Percentiles rank a stretch among this genome's conserved stretches.
Conservation (phyloP, 1,140 invertebrate species). For the Rhyacophila brunnea region DNA sequence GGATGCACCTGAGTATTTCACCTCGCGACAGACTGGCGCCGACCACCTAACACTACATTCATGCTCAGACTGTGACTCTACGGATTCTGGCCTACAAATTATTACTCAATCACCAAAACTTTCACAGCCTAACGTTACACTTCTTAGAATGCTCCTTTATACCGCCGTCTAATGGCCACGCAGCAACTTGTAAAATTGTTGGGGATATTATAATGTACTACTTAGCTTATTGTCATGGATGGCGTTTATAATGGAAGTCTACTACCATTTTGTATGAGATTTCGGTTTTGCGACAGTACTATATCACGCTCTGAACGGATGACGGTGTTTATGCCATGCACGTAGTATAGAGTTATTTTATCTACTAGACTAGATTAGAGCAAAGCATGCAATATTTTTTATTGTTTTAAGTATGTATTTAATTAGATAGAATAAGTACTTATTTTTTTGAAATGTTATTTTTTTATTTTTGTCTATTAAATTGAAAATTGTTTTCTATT, state of each 20-base stretch:
- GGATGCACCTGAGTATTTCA: conserved; percentile 58
- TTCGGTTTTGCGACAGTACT: neutral
- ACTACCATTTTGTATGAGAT: neutral
- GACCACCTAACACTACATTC: conserved; percentile 40
- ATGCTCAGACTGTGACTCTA: conserved; percentile 23
- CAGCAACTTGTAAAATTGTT: neutral
- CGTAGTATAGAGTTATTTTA: neutral
- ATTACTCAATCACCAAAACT: neutral
- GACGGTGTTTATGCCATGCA: neutral
- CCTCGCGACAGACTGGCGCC: conserved; percentile 52
- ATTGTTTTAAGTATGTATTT: too few species aligned
- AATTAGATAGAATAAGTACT: too few species aligned
- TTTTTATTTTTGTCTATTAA: too few species aligned
- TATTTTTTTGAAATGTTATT: too few species aligned
- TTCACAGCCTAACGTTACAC: conserved; percentile 6
- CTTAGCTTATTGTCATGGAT: neutral
- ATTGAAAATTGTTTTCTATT: too few species aligned
- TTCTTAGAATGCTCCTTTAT: conserved; percentile 9
- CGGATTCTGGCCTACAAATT: neutral
- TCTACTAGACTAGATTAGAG: conserved; percentile 2
- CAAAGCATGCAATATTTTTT: neutral
- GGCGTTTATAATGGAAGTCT: neutral
- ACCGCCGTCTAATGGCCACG: neutral
- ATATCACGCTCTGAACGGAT: neutral
- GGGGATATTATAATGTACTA: neutral